Evolutionary conservation across 2,113 vertebrate genomes (phyloP).

Genomic region (Vulpes vulpes): DNA sequence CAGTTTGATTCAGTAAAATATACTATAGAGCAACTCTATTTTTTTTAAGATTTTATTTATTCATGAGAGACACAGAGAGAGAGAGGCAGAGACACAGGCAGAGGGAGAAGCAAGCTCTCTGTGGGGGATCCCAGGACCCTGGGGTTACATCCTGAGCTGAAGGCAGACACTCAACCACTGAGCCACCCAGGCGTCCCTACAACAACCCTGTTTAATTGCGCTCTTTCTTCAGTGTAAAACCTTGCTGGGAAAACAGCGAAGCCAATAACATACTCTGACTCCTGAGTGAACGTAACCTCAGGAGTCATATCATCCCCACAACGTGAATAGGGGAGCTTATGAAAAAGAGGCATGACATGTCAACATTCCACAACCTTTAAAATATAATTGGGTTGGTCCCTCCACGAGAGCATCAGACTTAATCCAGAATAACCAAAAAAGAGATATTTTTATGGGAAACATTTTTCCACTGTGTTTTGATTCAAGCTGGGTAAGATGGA

Average conservation of each 20-base stretch:
- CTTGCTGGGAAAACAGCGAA: background rate
- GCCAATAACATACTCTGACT: background rate
- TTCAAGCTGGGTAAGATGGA: background rate
- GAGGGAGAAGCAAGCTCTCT: too few relatives aligned
- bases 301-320: background rate
- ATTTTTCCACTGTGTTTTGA: conserved; percentile 22
- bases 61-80: too few relatives aligned
- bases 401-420: background rate
- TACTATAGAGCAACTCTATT: background rate
- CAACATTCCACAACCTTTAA: background rate
- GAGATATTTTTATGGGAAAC: background rate
- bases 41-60: too few relatives aligned
- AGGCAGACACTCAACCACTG: too few relatives aligned
- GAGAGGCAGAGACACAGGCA: too few relatives aligned
- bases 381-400: background rate
- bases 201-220: background rate
- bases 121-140: too few relatives aligned
- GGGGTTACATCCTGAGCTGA: too few relatives aligned
- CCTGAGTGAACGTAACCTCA: background rate
- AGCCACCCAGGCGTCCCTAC: too few relatives aligned
- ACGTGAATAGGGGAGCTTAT: background rate
- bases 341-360: conserved; percentile 12
- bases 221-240: conserved; percentile 21
- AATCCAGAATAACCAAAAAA: conserved; percentile 11
- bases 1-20: background rate